These are phyloP conservation scores for Diuraphis noxia DNA, from an alignment of 1,140 invertebrate genomes.

Conservation along the genomic window DNA sequence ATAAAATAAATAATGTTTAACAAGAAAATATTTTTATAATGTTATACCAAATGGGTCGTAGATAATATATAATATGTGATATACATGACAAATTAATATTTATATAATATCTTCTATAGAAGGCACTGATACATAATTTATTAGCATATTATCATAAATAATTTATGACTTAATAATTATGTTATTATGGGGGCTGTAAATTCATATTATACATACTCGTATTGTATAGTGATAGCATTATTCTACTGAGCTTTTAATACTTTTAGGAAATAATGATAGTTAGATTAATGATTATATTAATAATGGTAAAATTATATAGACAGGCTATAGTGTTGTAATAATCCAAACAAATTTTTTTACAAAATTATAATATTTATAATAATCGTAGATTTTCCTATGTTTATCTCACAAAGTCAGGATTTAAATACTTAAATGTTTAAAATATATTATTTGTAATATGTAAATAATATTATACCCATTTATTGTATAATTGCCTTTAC, in stretches of 20 bases:
- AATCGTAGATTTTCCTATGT: neutral
- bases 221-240: neutral
- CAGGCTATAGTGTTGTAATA: neutral
- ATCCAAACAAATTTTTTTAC: neutral
- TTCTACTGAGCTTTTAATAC: neutral
- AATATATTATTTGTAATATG: neutral
- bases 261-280: neutral
- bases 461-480: neutral
- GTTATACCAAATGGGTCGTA: neutral
- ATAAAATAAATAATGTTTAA: neutral
- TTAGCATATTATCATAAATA: slow-evolving; percentile 12
- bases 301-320: neutral
- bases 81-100: neutral
- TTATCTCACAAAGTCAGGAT: neutral
- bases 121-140: slow-evolving; percentile 3
- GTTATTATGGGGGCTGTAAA: neutral
- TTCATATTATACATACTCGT: neutral
- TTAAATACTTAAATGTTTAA: neutral
- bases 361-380: slow-evolving; percentile 8
- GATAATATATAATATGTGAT: neutral
- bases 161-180: slow-evolving; percentile 5
- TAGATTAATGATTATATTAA: neutral
- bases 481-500: neutral
- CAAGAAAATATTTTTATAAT: neutral
- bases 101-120: neutral